Conservation (phyloP, 2,113 vertebrate genomes). For the Athene cunicularia region DNA sequence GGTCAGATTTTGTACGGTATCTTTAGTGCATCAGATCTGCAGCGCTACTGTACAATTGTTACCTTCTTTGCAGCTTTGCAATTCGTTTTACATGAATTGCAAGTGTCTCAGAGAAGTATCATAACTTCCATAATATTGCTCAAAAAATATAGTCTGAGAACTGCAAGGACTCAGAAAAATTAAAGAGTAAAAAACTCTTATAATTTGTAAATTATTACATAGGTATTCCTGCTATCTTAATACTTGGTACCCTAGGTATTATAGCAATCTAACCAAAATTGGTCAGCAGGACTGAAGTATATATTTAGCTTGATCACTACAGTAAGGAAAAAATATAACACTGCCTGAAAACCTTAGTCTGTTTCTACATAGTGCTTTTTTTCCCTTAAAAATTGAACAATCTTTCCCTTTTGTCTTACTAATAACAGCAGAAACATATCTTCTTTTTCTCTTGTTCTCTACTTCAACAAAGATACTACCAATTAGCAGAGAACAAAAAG, state of each 20-base stretch:
- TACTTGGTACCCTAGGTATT: neutral
- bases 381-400: neutral
- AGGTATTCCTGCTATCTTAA: constrained; percentile 26
- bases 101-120: constrained; percentile 15
- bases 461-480: neutral
- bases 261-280: constrained; percentile 20
- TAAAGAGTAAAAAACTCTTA: constrained; percentile 23
- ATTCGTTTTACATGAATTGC: neutral
- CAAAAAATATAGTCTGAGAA: constrained; percentile 1
- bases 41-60: neutral
- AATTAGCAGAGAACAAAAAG: constrained; percentile 3
- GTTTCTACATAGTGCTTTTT: neutral
- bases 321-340: neutral
- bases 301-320: neutral
- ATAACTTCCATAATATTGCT: constrained; percentile 23
- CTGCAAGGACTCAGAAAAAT: neutral
- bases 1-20: constrained; percentile 23
- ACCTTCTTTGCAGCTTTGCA: constrained; percentile 21
- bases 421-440: neutral
- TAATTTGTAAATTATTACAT: constrained; percentile 9
- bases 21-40: constrained; percentile 12
- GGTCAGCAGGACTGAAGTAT: constrained; percentile 12
- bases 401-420: neutral
- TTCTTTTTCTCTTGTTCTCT: neutral
- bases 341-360: neutral